These are phyloP conservation scores for Chrysina gloriosa DNA, from an alignment of 2,888 invertebrate species.

Conservation along the genomic window DNA sequence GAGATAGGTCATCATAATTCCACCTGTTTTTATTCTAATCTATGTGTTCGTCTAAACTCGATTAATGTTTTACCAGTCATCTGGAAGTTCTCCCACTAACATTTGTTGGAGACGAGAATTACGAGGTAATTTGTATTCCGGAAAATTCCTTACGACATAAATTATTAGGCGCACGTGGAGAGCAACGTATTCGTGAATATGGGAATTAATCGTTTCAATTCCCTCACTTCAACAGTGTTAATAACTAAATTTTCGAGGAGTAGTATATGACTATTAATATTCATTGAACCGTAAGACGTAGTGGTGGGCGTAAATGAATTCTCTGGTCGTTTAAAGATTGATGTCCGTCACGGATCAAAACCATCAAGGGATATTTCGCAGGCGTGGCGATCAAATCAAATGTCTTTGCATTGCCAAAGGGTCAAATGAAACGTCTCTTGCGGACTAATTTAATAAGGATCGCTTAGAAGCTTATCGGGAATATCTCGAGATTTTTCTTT, in stretches of 20 bases:
- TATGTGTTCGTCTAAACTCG: constrained; percentile 10
- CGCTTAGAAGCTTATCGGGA: not conserved
- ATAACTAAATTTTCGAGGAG: constrained; percentile 29
- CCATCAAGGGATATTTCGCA: constrained; percentile 19
- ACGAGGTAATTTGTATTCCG: not conserved
- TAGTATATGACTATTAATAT: constrained; percentile 29
- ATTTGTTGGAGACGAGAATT: not conserved
- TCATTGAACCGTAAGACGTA: constrained; percentile 22
- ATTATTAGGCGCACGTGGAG: not conserved
- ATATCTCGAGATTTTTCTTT: too few relatives aligned
- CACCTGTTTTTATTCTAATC: constrained; percentile 15
- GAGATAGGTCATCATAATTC: constrained; percentile 18
- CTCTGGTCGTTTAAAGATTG: constrained; percentile 25
- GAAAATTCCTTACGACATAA: not conserved
- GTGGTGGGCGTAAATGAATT: constrained; percentile 21
- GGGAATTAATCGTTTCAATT: constrained; percentile 20
- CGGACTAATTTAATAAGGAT: not conserved
- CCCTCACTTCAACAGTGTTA: constrained; percentile 28
- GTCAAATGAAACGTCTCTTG: not conserved
- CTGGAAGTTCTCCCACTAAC: constrained; percentile 4
- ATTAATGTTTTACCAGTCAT: constrained; percentile 29
- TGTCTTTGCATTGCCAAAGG: not conserved
- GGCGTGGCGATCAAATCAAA: constrained; percentile 7
- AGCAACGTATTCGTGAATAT: not conserved
- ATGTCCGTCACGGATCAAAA: constrained; percentile 19